These are phyloP conservation scores for Varecia variegata DNA, from an alignment of 2,797 vertebrate species.

Conservation along the genomic window DNA sequence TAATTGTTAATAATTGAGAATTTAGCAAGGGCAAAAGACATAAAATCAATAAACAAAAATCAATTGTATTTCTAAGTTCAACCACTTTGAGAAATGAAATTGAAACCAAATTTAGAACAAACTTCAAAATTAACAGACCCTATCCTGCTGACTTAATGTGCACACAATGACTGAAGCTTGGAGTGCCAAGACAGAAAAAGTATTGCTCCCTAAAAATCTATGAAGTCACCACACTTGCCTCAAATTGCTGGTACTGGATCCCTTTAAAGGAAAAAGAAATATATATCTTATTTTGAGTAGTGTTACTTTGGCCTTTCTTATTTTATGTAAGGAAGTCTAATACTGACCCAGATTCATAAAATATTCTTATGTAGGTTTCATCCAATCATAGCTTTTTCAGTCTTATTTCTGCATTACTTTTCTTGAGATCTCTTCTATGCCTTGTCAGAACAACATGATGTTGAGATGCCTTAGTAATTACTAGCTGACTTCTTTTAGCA, in stretches of 20 bases:
- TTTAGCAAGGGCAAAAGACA: not conserved
- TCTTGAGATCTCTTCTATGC: not conserved
- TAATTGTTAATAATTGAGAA: not conserved
- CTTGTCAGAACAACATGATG: not conserved
- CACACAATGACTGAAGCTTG: not conserved
- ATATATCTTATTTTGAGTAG: not conserved
- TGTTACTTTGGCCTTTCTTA: not conserved
- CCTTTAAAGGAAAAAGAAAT: constrained; percentile 17
- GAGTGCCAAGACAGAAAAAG: not conserved
- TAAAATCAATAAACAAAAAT: not conserved
- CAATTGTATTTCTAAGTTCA: constrained; percentile 23
- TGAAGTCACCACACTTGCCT: not conserved
- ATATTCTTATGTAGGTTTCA: not conserved
- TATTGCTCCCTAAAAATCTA: not conserved
- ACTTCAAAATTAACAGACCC: not conserved
- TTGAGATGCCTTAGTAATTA: not conserved
- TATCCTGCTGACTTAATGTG: not conserved
- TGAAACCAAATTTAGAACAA: constrained; percentile 23
- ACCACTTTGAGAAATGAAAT: not conserved
- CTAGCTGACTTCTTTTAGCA: constrained; percentile 8
- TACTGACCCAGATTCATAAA: constrained; percentile 9
- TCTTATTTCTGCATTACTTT: constrained; percentile 17
- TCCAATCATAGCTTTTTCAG: not conserved
- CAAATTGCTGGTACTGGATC: not conserved
- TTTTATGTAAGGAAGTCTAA: not conserved